Conservation (phyloP, 2,797 vertebrate genomes). For the Sebastes alutus region DNA sequence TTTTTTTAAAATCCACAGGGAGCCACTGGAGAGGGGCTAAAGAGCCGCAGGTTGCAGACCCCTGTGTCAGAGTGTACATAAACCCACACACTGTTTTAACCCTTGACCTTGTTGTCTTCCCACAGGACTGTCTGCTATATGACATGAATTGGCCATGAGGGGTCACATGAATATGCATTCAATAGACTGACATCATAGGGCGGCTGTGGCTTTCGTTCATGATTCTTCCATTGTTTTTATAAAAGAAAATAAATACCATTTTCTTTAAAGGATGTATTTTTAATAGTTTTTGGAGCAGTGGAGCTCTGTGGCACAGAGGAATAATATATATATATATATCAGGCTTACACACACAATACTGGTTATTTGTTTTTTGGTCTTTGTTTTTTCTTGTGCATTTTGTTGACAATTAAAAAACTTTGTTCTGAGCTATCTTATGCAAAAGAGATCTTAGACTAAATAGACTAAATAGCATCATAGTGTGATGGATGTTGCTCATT, state of each 20-base stretch:
- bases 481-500: too few species aligned
- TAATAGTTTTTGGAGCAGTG: background rate
- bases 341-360: background rate
- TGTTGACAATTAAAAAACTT: background rate
- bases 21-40: too few species aligned
- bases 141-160: background rate
- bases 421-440: background rate
- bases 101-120: too few species aligned
- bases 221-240: background rate
- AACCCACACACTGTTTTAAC: too few species aligned
- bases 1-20: too few species aligned
- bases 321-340: too few species aligned
- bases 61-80: too few species aligned
- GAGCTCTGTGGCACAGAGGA: background rate
- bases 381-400: background rate
- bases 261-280: too few species aligned
- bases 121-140: background rate
- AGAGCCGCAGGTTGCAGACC: too few species aligned
- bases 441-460: background rate
- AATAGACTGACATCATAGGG: too few species aligned
- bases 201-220: background rate
- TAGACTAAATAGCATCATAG: background rate
- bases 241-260: too few species aligned
- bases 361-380: background rate
- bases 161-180: background rate